Percentiles rank a stretch among this genome's conserved stretches.
phyloP scores from a whole-genome alignment of 2,797 vertebrate genomes.

The Acanthis flammea region DNA sequence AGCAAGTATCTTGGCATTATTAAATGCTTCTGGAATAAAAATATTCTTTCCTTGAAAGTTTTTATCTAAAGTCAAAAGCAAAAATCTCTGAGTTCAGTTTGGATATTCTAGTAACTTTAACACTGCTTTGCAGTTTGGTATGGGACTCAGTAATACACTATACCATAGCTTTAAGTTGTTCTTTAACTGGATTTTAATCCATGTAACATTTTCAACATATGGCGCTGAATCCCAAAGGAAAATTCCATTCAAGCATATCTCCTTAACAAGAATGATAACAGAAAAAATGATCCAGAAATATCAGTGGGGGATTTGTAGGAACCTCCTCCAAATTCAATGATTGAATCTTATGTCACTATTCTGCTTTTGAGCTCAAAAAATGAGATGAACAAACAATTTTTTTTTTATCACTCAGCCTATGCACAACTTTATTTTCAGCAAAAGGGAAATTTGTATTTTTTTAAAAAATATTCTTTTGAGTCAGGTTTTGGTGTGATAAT shows the following conservation, averaged over 20 bases:
- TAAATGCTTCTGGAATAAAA: conserved; percentile 64
- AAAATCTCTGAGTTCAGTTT: neutral
- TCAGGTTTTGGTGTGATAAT: neutral
- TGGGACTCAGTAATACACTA: neutral
- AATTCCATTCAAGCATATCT: neutral
- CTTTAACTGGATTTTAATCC: neutral
- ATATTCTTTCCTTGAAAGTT: conserved; percentile 54
- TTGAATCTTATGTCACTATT: neutral
- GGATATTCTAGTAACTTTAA: neutral
- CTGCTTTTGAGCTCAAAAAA: neutral
- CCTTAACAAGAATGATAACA: neutral
- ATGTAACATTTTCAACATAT: neutral
- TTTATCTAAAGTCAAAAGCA: conserved; percentile 28
- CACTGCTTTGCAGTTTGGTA: neutral
- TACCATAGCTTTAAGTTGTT: neutral
- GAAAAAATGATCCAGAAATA: neutral
- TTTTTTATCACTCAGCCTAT: neutral
- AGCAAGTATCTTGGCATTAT: conserved; percentile 61
- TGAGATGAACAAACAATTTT: neutral
- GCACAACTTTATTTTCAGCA: neutral
- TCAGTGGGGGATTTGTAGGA: neutral
- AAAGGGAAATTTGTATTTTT: neutral
- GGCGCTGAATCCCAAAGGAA: neutral
- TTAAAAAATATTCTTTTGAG: neutral
- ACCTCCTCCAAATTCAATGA: neutral